Conservation (phyloP, 2,888 invertebrate species). For the Corbicula japonica region DNA sequence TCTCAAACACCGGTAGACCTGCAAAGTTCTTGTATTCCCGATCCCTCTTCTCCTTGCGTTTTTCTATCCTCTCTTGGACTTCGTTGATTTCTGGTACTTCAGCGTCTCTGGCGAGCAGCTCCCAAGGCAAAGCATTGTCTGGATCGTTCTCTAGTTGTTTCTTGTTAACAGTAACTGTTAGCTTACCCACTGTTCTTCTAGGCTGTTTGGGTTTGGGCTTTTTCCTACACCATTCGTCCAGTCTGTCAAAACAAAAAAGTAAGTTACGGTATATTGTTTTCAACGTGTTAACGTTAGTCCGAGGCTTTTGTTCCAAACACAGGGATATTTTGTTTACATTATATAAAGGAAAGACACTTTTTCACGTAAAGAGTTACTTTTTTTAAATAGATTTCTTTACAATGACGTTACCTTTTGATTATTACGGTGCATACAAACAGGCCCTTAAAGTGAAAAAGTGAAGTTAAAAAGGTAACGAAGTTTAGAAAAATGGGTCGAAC, state of each 20-base stretch:
- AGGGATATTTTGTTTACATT: no score
- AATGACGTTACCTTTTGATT: no score
- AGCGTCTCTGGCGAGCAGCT: constrained; percentile 53
- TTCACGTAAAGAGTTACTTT: no score
- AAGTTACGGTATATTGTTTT: no score
- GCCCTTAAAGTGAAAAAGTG: no score
- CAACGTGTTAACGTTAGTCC: no score
- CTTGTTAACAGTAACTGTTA: constrained; percentile 52
- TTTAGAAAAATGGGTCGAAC: no score
- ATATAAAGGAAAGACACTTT: no score
- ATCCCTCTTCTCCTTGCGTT: constrained; percentile 41
- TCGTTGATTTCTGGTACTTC: constrained; percentile 52
- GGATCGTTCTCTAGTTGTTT: constrained; percentile 61
- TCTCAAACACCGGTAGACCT: constrained; percentile 50
- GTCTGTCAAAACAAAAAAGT: constrained; percentile 38
- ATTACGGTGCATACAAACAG: no score
- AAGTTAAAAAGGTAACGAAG: no score
- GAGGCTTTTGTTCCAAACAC: no score
- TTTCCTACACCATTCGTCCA: constrained; percentile 42
- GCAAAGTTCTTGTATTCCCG: constrained; percentile 41
- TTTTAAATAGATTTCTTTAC: no score
- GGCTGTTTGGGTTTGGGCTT: constrained; percentile 53
- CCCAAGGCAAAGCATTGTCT: constrained; percentile 60
- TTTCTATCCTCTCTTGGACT: constrained; percentile 41
- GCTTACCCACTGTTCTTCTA: constrained; percentile 52